Evolutionary conservation across 2,797 vertebrate species (phyloP).

Genomic region (Nothura maculosa): DNA sequence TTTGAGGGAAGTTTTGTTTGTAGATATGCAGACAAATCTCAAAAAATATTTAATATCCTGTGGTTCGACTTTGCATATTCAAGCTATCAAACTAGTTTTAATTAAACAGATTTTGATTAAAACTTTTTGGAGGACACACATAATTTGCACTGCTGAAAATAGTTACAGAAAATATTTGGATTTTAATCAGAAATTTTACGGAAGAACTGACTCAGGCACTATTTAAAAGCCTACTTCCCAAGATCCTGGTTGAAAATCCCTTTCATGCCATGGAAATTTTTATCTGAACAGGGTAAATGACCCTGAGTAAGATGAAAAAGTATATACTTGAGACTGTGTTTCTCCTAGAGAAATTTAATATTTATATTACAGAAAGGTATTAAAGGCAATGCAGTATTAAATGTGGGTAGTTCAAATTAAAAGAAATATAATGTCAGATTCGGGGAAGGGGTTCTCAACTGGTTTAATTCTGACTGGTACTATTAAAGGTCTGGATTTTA

Average conservation of each 20-base stretch:
- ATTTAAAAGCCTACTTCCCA: conserved; percentile 27
- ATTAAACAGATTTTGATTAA: conserved; percentile 58
- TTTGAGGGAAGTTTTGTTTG: conserved; percentile 68
- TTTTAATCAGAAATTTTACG: conserved; percentile 13
- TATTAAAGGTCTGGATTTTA: conserved; percentile 4
- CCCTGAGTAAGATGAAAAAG: conserved; percentile 27
- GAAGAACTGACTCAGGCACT: conserved; percentile 50
- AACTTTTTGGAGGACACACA: conserved; percentile 54
- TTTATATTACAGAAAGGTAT: background rate
- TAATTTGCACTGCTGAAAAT: conserved; percentile 61
- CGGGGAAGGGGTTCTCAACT: background rate
- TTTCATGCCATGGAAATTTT: conserved; percentile 24
- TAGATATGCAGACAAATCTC: conserved; percentile 49
- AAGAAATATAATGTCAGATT: background rate
- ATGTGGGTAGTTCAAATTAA: background rate
- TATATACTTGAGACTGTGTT: background rate
- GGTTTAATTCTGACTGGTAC: conserved; percentile 32
- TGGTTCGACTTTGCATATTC: conserved; percentile 60
- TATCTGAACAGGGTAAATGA: background rate
- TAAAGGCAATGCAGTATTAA: conserved; percentile 25
- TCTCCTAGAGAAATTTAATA: conserved; percentile 6
- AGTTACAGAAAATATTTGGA: conserved; percentile 50
- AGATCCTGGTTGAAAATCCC: conserved; percentile 8
- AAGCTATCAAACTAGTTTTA: conserved; percentile 71
- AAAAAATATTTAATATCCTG: conserved; percentile 45